Percentiles rank a stretch among this genome's conserved stretches.
phyloP scores from a whole-genome alignment of 2,797 vertebrate genomes.

The Protonibea diacanthus region DNA sequence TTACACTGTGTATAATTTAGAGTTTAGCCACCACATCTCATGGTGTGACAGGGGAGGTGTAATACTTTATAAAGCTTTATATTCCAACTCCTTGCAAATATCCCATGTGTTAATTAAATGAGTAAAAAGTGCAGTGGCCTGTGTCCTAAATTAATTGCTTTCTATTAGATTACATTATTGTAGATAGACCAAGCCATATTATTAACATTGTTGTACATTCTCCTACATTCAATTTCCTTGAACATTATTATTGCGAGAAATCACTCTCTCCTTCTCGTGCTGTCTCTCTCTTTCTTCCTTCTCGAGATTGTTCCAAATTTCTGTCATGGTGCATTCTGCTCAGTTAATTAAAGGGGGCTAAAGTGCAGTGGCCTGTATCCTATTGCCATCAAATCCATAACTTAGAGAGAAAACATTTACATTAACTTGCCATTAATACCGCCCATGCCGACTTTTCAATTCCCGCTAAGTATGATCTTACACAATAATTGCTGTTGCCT shows the following conservation, averaged over 20 bases:
- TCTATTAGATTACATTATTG: conserved; percentile 88
- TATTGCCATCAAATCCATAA: conserved; percentile 87
- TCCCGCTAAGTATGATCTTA: conserved; percentile 82
- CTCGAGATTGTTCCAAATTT: conserved; percentile 82
- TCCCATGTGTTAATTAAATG: conserved; percentile 88
- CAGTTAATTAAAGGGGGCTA: conserved; percentile 88
- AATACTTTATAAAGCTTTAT: conserved; percentile 80
- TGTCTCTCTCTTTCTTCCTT: conserved; percentile 67
- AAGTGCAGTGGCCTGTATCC: conserved; percentile 88
- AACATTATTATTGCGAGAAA: conserved; percentile 85
- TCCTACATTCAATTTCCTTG: conserved; percentile 89
- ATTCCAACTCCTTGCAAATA: conserved; percentile 81
- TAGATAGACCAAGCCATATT: conserved; percentile 85
- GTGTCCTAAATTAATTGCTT: conserved; percentile 92
- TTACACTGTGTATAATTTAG: conserved; percentile 64
- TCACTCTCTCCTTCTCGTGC: conserved; percentile 65
- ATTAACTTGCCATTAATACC: conserved; percentile 85
- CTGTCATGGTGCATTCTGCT: conserved; percentile 84
- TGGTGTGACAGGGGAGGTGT: conserved; percentile 78
- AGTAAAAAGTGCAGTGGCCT: conserved; percentile 88
- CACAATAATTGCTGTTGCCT: conserved; percentile 80
- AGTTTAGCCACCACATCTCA: conserved; percentile 69
- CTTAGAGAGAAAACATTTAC: conserved; percentile 85
- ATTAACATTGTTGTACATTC: conserved; percentile 90
- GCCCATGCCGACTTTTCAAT: conserved; percentile 80